Conservation (phyloP, 2,797 vertebrate genomes). For the Philypnodon macrostomus region DNA sequence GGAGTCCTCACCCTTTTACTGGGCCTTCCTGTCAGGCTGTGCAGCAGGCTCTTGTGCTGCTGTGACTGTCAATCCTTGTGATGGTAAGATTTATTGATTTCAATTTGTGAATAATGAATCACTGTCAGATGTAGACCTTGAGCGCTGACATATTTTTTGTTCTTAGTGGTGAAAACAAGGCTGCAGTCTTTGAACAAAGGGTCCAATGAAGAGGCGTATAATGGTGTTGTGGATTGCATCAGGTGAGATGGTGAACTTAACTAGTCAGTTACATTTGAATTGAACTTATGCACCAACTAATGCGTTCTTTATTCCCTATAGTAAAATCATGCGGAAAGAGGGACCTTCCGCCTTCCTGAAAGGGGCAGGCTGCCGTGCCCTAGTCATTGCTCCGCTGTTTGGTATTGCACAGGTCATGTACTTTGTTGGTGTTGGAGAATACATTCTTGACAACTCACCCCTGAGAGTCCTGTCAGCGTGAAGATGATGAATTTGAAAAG, state of each 20-base stretch:
- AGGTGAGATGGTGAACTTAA: slow-evolving; percentile 52
- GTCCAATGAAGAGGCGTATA: slow-evolving; percentile 80
- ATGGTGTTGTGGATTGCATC: slow-evolving; percentile 78
- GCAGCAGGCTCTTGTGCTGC: slow-evolving; percentile 79
- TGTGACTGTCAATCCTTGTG: slow-evolving; percentile 82
- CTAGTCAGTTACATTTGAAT: not conserved
- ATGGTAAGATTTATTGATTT: slow-evolving; percentile 64
- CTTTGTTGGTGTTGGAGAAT: slow-evolving; percentile 81
- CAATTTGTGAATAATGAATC: not conserved
- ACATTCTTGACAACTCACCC: slow-evolving; percentile 74
- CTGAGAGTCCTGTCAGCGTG: slow-evolving; percentile 57
- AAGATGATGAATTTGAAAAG: accelerated
- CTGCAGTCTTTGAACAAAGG: slow-evolving; percentile 82
- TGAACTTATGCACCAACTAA: not conserved
- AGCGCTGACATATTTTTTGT: not conserved
- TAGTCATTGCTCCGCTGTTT: slow-evolving; percentile 85
- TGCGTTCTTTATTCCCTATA: slow-evolving; percentile 45
- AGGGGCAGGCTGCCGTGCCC: slow-evolving; percentile 80
- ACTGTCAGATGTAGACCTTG: not conserved
- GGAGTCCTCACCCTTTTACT: slow-evolving; percentile 74
- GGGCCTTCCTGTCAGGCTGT: slow-evolving; percentile 83
- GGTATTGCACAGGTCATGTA: slow-evolving; percentile 87
- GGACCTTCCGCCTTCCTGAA: slow-evolving; percentile 83
- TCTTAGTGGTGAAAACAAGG: slow-evolving; percentile 82
- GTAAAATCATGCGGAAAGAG: slow-evolving; percentile 81